phyloP scores from a whole-genome alignment of 92 coral and sea anemone genomes.

The Micromussa lordhowensis region DNA sequence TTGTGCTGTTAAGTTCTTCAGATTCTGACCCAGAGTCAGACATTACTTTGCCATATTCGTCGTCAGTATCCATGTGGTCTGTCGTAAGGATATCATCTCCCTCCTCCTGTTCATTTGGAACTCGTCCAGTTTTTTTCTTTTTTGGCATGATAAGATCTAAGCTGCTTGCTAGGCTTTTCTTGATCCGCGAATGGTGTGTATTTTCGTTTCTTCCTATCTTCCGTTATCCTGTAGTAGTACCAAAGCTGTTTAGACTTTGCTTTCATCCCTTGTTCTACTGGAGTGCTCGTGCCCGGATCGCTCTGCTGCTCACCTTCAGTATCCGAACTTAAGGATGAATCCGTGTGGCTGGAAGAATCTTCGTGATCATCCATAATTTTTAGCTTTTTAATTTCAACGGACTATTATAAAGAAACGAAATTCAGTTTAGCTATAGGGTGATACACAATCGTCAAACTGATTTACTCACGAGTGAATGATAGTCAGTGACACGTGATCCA shows the following conservation, averaged over 20 bases:
- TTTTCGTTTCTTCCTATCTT: conserved; percentile 39
- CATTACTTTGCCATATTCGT: background rate
- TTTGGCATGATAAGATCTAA: conserved; percentile 27
- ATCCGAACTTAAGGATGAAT: background rate
- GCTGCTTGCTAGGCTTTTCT: conserved; percentile 58
- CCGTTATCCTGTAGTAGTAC: conserved; percentile 60
- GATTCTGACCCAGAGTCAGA: too few species aligned
- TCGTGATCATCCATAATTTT: background rate
- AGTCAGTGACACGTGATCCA: too few species aligned
- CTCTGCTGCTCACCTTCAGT: background rate
- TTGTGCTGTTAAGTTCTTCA: background rate
- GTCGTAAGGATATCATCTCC: conserved; percentile 1
- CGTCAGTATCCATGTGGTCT: conserved; percentile 1
- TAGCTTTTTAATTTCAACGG: too few species aligned
- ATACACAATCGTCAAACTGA: too few species aligned
- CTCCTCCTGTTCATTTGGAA: background rate
- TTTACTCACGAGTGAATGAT: too few species aligned
- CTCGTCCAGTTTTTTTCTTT: background rate
- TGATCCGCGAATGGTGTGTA: conserved; percentile 54
- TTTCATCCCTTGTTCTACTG: background rate
- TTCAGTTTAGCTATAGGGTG: too few species aligned
- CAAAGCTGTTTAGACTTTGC: conserved; percentile 47
- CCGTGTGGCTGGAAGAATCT: background rate
- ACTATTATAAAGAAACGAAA: too few species aligned
- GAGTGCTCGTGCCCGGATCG: too few species aligned